phyloP scores from a whole-genome alignment of 2,797 vertebrate genomes.

The Ctenopoma multispine region DNA sequence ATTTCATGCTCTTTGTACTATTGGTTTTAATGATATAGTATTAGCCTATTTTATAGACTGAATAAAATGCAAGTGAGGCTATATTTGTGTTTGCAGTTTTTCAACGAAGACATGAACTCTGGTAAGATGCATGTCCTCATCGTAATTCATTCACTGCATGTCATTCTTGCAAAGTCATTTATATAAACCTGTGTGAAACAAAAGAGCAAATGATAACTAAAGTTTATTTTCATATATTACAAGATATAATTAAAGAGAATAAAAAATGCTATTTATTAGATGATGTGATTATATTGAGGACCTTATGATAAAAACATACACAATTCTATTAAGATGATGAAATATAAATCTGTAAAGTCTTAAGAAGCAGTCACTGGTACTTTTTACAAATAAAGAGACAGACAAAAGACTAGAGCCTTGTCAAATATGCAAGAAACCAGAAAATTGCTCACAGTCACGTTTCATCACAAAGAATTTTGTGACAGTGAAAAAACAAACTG shows the following conservation, averaged over 20 bases:
- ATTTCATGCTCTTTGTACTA: constrained; percentile 86
- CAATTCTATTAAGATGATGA: not conserved
- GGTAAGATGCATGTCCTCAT: no score
- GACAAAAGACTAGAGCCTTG: not conserved
- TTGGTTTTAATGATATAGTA: constrained; percentile 80
- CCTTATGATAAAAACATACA: constrained; percentile 14
- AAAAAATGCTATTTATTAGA: constrained; percentile 15
- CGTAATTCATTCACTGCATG: not conserved
- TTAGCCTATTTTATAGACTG: constrained; percentile 85
- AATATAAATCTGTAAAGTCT: not conserved
- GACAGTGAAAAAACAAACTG: not conserved
- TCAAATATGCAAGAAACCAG: not conserved
- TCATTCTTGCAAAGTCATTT: not conserved
- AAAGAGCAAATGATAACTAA: not conserved
- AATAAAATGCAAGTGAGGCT: constrained; percentile 80
- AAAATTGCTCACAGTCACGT: constrained; percentile 27
- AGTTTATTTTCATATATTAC: constrained; percentile 37
- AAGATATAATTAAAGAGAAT: not conserved
- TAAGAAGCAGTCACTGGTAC: not conserved
- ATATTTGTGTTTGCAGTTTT: constrained; percentile 30
- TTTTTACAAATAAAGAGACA: not conserved
- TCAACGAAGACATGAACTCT: not conserved
- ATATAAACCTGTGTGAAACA: not conserved
- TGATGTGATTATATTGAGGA: constrained; percentile 9
- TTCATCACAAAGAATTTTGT: constrained; percentile 11